These are phyloP conservation scores for Nannoperca australis DNA, from an alignment of 2,797 vertebrate species.

Conservation along the genomic window DNA sequence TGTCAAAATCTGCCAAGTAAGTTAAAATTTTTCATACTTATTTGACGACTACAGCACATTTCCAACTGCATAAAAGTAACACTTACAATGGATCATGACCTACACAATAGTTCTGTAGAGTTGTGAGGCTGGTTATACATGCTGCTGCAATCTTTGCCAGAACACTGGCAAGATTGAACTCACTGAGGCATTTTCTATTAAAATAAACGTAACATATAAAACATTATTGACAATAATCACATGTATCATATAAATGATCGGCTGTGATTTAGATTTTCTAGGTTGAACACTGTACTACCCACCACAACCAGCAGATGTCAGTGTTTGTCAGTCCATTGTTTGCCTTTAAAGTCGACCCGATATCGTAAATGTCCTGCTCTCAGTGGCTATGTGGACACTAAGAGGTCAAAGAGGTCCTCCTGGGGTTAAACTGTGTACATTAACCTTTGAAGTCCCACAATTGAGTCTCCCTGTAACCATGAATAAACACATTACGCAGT, in stretches of 20 bases:
- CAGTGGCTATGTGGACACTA: slow-evolving; percentile 4
- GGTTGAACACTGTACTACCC: slow-evolving; percentile 1
- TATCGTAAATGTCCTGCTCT: slow-evolving; percentile 1
- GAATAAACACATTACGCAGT: slow-evolving; percentile 7
- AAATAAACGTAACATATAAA: background rate
- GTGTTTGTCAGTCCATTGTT: slow-evolving; percentile 45
- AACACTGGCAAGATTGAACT: no score
- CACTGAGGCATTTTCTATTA: background rate
- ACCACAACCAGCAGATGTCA: slow-evolving; percentile 75
- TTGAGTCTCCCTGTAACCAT: background rate
- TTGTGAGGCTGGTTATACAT: background rate
- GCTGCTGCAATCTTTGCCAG: background rate
- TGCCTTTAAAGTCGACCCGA: background rate
- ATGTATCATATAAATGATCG: background rate
- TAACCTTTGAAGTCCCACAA: slow-evolving; percentile 20
- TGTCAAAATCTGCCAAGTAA: slow-evolving; percentile 84
- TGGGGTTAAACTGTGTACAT: slow-evolving; percentile 31
- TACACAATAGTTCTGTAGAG: background rate
- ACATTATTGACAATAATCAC: background rate
- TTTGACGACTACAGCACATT: background rate
- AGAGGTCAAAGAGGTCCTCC: slow-evolving; percentile 46
- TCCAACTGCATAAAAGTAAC: background rate
- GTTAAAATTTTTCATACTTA: slow-evolving; percentile 40
- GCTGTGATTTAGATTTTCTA: background rate
- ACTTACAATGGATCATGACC: background rate